Evolutionary conservation across 2,888 invertebrate species (phyloP).

Genomic region (Nemoura dubitans): DNA sequence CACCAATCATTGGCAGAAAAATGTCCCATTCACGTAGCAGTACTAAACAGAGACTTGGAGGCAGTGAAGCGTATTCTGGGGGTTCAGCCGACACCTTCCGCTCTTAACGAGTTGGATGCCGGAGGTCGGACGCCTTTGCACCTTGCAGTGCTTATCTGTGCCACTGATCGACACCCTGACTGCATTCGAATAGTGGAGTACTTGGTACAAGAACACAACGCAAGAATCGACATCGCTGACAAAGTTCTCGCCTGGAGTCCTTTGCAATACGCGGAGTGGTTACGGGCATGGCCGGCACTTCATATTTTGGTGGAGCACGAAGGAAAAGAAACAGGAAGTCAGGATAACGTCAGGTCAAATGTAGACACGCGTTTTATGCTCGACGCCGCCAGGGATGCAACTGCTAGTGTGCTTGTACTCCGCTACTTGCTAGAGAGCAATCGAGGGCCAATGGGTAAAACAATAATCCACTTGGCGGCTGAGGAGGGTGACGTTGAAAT

Average conservation of each 20-base stretch:
- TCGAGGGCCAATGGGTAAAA: background rate
- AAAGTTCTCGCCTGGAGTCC: constrained; percentile 39
- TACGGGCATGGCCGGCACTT: constrained; percentile 25
- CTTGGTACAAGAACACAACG: constrained; percentile 30
- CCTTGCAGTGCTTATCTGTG: no score
- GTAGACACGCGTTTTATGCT: background rate
- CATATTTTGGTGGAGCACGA: constrained; percentile 19
- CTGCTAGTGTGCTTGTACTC: background rate
- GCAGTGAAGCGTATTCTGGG: no score
- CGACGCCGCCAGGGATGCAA: background rate
- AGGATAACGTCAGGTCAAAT: no score
- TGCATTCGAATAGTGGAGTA: background rate
- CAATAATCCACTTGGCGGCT: background rate
- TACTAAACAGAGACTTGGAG: no score
- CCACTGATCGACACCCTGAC: no score
- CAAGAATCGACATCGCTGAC: constrained; percentile 18
- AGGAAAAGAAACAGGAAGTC: background rate
- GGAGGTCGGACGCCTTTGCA: no score
- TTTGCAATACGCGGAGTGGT: constrained; percentile 42
- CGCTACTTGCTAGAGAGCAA: background rate
- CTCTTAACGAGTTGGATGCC: no score
- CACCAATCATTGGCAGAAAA: no score
- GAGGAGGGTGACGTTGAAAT: background rate
- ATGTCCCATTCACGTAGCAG: no score
- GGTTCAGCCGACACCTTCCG: no score